These are phyloP conservation scores for Drosophila pseudoobscura DNA, from an alignment of 1,140 invertebrate species.

Conservation along the genomic window DNA sequence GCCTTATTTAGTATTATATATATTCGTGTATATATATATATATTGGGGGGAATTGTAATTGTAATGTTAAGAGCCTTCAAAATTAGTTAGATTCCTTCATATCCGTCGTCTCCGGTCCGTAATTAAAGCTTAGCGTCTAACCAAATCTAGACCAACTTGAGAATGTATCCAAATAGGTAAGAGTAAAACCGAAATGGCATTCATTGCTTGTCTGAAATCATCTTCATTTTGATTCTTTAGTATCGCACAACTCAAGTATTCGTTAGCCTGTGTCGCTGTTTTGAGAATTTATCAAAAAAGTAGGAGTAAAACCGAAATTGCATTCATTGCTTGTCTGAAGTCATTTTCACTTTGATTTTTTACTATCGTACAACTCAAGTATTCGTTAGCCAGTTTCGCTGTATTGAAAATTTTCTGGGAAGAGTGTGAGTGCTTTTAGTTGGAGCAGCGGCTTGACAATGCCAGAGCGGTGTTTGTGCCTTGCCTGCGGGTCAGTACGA, in stretches of 20 bases:
- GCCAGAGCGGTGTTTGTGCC: neutral
- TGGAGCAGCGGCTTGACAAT: too few species aligned
- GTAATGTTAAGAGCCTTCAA: conserved; percentile 28
- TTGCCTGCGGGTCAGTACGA: neutral
- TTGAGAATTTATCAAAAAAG: conserved; percentile 22
- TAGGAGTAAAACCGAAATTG: conserved; percentile 28
- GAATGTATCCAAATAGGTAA: conserved; percentile 19
- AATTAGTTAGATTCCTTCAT: conserved; percentile 12
- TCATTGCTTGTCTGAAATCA: conserved; percentile 7
- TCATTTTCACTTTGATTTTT: too few species aligned
- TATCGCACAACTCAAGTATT: neutral
- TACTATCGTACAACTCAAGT: neutral
- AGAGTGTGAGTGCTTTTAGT: too few species aligned
- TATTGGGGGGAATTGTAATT: conserved; percentile 31
- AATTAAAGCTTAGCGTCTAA: conserved; percentile 52
- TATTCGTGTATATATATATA: conserved; percentile 31
- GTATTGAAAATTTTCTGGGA: neutral
- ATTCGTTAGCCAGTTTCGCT: neutral
- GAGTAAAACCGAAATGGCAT: conserved; percentile 27
- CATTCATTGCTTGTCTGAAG: conserved; percentile 13
- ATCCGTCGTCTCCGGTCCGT: conserved; percentile 22
- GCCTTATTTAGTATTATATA: conserved; percentile 51
- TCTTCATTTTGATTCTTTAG: too few species aligned
- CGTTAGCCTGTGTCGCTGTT: neutral
- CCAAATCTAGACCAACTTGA: conserved; percentile 20